These are phyloP conservation scores for Prionailurus viverrinus DNA, from an alignment of 2,113 vertebrate genomes.

Conservation along the genomic window DNA sequence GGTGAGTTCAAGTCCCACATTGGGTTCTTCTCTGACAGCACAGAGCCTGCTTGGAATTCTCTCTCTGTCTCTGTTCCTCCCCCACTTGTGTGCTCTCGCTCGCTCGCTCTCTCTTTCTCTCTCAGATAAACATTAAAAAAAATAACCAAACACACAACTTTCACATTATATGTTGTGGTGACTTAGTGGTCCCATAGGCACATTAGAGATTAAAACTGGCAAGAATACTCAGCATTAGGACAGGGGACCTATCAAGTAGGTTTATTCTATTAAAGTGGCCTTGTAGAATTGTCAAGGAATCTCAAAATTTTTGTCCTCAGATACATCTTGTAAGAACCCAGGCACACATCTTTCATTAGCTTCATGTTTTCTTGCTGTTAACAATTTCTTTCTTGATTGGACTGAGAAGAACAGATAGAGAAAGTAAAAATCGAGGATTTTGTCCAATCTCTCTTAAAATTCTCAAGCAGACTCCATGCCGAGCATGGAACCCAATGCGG, in stretches of 20 bases:
- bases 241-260: neutral
- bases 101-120: too few species aligned
- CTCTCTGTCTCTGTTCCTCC: too few species aligned
- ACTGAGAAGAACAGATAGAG: neutral
- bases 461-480: too few species aligned
- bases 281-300: neutral
- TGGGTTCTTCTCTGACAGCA: too few species aligned
- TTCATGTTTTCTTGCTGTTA: neutral
- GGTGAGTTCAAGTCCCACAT: too few species aligned
- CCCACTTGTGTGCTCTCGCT: too few species aligned
- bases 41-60: too few species aligned
- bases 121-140: too few species aligned
- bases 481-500: too few species aligned
- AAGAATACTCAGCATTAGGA: neutral
- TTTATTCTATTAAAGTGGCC: neutral
- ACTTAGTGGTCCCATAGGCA: neutral
- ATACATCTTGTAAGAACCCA: neutral
- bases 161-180: conserved; percentile 39
- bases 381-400: neutral
- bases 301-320: neutral
- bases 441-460: neutral
- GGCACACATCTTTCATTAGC: neutral
- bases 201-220: neutral
- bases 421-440: neutral
- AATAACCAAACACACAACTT: neutral